A percentile compares a stretch with the other conserved stretches of the same genome.
phyloP scores from a whole-genome alignment of 2,797 vertebrate species.

The Alcedo quadribrachys region DNA sequence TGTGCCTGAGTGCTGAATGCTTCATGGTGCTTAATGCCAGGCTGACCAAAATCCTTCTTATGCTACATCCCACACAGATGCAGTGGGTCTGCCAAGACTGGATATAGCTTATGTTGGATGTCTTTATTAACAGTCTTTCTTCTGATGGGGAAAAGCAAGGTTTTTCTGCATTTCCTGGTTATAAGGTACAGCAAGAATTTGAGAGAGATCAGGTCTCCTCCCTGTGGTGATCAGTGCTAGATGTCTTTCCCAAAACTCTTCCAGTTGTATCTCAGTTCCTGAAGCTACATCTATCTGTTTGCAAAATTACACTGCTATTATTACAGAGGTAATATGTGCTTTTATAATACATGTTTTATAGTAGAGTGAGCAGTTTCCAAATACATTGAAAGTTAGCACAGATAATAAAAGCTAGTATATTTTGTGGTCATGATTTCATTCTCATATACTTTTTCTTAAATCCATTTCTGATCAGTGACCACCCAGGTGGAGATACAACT shows the following conservation, averaged over 20 bases:
- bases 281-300: not conserved
- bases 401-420: not conserved
- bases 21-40: not conserved
- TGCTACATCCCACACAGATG: not conserved
- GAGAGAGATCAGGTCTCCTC: not conserved
- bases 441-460: not conserved
- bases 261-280: not conserved
- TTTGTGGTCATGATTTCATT: not conserved
- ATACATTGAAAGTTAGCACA: not conserved
- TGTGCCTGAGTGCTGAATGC: not conserved
- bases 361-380: not conserved
- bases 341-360: not conserved
- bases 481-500: not conserved
- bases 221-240: accelerated
- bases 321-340: not conserved
- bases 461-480: not conserved
- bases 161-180: not conserved
- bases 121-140: not conserved
- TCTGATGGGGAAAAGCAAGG: not conserved
- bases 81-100: not conserved
- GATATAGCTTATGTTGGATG: accelerated
- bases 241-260: not conserved
- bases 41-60: not conserved
- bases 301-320: not conserved
- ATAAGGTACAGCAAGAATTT: not conserved